Percentiles rank a stretch among this genome's conserved stretches.
phyloP scores from a whole-genome alignment of 2,113 vertebrate genomes.

The Malurus alboscapulatus region DNA sequence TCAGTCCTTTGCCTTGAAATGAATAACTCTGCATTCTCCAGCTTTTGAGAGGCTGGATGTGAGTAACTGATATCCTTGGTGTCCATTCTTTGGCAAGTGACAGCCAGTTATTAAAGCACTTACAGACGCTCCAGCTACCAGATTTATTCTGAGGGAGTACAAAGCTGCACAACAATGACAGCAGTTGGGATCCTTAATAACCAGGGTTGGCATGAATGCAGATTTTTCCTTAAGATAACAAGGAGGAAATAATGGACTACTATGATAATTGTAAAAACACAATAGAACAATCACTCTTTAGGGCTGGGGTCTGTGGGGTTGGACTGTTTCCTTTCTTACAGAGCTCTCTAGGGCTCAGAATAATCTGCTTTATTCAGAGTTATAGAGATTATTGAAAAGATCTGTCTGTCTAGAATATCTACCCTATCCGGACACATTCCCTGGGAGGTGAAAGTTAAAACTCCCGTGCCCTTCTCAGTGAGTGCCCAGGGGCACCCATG shows the following conservation, averaged over 20 bases:
- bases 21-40: not conserved
- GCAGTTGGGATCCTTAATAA: not conserved
- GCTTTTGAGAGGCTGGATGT: not conserved
- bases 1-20: not conserved
- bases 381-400: not conserved
- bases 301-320: not conserved
- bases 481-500: not conserved
- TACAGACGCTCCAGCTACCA: not conserved
- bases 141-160: slow-evolving; percentile 4
- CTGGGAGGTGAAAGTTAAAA: not conserved
- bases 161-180: not conserved
- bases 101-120: slow-evolving; percentile 45
- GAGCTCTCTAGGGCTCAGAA: not conserved
- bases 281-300: not conserved
- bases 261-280: not conserved
- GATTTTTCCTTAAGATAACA: not conserved
- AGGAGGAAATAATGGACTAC: not conserved
- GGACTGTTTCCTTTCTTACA: not conserved
- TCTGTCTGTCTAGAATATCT: not conserved
- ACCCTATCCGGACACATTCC: not conserved
- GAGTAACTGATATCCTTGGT: slow-evolving; percentile 38
- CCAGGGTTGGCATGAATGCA: not conserved
- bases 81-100: not conserved
- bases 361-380: not conserved
- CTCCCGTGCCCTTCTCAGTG: not conserved